Evolutionary conservation across 2,797 vertebrate genomes (phyloP), one percentile per base, ranked within the genome.

Genomic region (Ctenosaura bakeri): DNA sequence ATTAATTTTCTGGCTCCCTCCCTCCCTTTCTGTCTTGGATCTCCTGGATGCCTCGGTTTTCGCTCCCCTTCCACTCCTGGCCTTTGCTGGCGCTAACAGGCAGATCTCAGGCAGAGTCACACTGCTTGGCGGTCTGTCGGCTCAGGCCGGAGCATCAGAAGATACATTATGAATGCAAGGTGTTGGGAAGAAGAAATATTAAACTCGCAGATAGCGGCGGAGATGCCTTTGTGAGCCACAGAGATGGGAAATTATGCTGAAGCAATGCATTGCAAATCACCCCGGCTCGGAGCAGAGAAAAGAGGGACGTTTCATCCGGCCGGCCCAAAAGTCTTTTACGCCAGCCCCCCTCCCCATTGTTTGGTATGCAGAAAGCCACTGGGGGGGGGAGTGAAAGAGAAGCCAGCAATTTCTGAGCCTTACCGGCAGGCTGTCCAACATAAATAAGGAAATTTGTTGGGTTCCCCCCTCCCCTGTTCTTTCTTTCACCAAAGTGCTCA

Each of bases 251-350:
- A 96, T 97, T 95, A 97, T 95, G 96, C 95, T 82, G 94, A 96
- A 96, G 96, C 95, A 95, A 96, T 95, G 96, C 97, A 96, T 97
- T 97, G 96, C 96, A 97, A 96, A 97, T 96, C 94, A 96, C 96
- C 96, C 89, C 93, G 14, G 86, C 59, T 56, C 92, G 92, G 81
- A 86, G 94, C 94, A 94, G 96, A 96, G 7, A 29, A 29, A 95
- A 95, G 95, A 94, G 87, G 92, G 88, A 93, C 96, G 96, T 96
- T 82, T 97, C 91, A 95, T 95, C 95, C 93, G 62, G 20, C 50
- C 5, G 93, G 96, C 95, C 94, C 74, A 89, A 95, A 96, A 95
- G 96, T 96, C 94, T 94, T 90, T 20, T 0, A 89, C 4, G 20
- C 59, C 59, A 62, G 42, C 42, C 42, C 5, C 20, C 59, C 20